Evolutionary conservation across 2,888 invertebrate species (phyloP).

Genomic region (Philereme vetulata): DNA sequence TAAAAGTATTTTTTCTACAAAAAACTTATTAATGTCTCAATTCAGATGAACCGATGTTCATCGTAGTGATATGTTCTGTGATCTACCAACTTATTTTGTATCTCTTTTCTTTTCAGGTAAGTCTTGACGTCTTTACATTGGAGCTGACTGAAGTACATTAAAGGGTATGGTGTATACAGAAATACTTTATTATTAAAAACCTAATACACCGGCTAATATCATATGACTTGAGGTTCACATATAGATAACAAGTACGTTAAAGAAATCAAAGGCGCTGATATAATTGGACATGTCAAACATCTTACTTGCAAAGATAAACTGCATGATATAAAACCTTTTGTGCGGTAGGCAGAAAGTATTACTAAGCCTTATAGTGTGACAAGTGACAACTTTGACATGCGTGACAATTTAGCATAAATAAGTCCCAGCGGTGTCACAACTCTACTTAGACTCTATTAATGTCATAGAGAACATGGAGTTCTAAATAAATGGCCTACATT

Average conservation of each 20-base stretch:
- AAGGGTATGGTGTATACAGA: constrained; percentile 9
- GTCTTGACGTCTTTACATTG: constrained; percentile 23
- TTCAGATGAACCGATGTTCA: no score
- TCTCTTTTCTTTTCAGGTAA: constrained; percentile 55
- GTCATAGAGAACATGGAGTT: no score
- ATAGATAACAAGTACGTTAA: no score
- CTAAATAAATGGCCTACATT: no score
- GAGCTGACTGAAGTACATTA: neutral
- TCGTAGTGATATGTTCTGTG: neutral
- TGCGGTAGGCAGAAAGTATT: neutral
- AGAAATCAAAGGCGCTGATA: no score
- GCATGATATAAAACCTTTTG: neutral
- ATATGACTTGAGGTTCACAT: no score
- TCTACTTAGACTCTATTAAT: neutral
- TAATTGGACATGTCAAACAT: neutral
- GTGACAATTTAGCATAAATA: constrained; percentile 10
- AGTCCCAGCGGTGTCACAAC: neutral
- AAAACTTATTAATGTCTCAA: no score
- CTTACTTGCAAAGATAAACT: neutral
- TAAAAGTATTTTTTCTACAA: no score
- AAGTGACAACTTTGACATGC: constrained; percentile 8
- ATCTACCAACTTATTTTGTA: constrained; percentile 15
- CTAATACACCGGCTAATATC: neutral
- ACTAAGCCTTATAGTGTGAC: constrained; percentile 4
- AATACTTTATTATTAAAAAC: neutral